Conservation (phyloP, 2,888 invertebrate genomes). For the Ormia ochracea region DNA sequence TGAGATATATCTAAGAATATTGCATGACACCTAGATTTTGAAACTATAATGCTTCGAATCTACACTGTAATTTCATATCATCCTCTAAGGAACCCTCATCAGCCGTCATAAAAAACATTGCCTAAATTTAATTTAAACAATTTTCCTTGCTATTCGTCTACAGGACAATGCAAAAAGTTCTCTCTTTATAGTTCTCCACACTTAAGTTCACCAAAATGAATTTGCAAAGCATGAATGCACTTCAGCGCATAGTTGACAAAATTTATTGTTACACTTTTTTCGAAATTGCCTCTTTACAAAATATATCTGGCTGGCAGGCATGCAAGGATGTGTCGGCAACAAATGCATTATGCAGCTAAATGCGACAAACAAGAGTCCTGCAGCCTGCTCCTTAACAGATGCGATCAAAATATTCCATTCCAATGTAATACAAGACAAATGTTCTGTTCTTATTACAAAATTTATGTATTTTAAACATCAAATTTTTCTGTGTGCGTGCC, state of each 20-base stretch:
- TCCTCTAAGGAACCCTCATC: background rate
- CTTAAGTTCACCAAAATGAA: background rate
- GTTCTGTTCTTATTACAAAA: constrained; percentile 35
- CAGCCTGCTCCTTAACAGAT: constrained; percentile 33
- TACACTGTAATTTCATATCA: background rate
- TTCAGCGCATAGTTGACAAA: constrained; percentile 48
- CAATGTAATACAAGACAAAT: constrained; percentile 10
- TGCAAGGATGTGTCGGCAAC: background rate
- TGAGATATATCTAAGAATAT: too few relatives aligned
- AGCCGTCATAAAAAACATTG: background rate
- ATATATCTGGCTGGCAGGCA: background rate
- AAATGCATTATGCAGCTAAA: constrained; percentile 4
- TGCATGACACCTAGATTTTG: too few relatives aligned
- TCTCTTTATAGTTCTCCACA: background rate
- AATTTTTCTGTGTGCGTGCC: background rate
- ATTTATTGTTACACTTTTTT: constrained; percentile 55
- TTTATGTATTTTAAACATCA: constrained; percentile 25
- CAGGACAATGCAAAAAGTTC: background rate
- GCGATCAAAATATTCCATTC: constrained; percentile 46
- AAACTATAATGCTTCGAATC: background rate
- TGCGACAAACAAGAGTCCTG: constrained; percentile 8
- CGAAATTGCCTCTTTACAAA: constrained; percentile 24
- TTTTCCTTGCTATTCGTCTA: background rate
- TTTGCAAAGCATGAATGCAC: constrained; percentile 41
- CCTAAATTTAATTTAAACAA: constrained; percentile 12